A percentile compares a stretch with the other conserved stretches of the same genome.
Evolutionary conservation across 1,140 invertebrate species (phyloP).

Genomic region (Meloidogyne hapla): DNA sequence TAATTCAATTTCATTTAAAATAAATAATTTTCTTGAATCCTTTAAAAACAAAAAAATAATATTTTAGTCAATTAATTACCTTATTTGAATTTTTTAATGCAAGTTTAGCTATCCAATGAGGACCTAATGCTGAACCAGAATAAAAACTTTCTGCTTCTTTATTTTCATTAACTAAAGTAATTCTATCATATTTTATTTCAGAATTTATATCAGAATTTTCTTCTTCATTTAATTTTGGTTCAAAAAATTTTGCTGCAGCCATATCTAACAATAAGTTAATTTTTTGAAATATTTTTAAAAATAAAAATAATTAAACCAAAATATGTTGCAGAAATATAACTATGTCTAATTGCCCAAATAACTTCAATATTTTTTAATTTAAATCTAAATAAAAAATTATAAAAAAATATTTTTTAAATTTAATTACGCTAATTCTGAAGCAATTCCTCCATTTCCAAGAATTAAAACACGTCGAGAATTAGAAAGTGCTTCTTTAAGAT

Average conservation of each 20-base stretch:
- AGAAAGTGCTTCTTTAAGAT: slow-evolving; percentile 20
- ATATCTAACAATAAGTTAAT: slow-evolving; percentile 21
- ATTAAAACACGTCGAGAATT: slow-evolving; percentile 34
- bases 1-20: slow-evolving; percentile 38
- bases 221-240: slow-evolving; percentile 24
- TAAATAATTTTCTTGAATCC: slow-evolving; percentile 29
- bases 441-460: slow-evolving; percentile 48
- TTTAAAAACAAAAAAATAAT: slow-evolving; percentile 1
- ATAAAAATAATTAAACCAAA: slow-evolving; percentile 24
- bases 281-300: neutral
- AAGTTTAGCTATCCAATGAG: slow-evolving; percentile 43
- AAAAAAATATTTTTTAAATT: neutral
- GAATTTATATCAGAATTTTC: slow-evolving; percentile 23
- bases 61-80: slow-evolving; percentile 12
- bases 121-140: slow-evolving; percentile 42
- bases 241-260: slow-evolving; percentile 46
- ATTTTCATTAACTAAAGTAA: slow-evolving; percentile 7
- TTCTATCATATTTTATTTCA: slow-evolving; percentile 18
- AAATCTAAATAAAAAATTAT: slow-evolving; percentile 35
- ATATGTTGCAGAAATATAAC: slow-evolving; percentile 40
- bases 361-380: slow-evolving; percentile 45
- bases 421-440: slow-evolving; percentile 44
- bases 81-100: slow-evolving; percentile 14
- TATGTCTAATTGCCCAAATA: slow-evolving; percentile 43
- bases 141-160: neutral